Percentiles rank a stretch among this genome's conserved stretches.
These are phyloP conservation scores for Volucella inanis DNA, from an alignment of 2,888 invertebrate genomes.

Conservation along the genomic window DNA sequence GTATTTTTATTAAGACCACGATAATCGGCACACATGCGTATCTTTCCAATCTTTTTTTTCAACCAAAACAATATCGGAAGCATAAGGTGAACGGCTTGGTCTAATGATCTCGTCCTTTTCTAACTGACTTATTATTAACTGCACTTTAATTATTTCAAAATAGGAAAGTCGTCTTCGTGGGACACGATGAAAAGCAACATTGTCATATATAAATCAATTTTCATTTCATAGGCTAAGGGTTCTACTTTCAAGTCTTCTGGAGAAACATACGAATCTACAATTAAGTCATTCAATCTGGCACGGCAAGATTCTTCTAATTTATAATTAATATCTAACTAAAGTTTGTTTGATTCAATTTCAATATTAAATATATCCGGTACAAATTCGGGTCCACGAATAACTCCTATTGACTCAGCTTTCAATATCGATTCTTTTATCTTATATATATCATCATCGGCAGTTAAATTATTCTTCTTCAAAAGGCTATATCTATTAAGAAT, in stretches of 20 bases:
- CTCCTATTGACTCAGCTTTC: too few species aligned
- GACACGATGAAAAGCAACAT: not conserved
- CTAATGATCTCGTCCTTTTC: slow-evolving; percentile 7
- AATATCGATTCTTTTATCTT: too few species aligned
- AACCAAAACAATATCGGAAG: not conserved
- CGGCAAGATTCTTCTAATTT: too few species aligned
- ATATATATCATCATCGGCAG: too few species aligned
- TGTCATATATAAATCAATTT: not conserved
- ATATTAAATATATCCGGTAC: too few species aligned
- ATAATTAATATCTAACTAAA: too few species aligned
- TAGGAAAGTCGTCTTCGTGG: slow-evolving; percentile 10
- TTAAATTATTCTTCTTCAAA: too few species aligned
- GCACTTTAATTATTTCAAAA: not conserved
- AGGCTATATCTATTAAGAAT: too few species aligned
- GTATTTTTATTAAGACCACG: not conserved
- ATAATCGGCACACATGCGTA: not conserved
- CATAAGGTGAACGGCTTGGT: slow-evolving; percentile 7
- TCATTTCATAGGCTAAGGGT: not conserved
- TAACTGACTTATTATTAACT: not conserved
- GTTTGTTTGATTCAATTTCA: too few species aligned
- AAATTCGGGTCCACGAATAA: too few species aligned
- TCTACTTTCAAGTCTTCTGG: not conserved
- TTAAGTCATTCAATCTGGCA: not conserved
- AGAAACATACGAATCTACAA: not conserved
- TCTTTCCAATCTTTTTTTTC: too few species aligned